phyloP scores from a whole-genome alignment of 2,888 invertebrate genomes.

The Pandemis cinnamomeana region DNA sequence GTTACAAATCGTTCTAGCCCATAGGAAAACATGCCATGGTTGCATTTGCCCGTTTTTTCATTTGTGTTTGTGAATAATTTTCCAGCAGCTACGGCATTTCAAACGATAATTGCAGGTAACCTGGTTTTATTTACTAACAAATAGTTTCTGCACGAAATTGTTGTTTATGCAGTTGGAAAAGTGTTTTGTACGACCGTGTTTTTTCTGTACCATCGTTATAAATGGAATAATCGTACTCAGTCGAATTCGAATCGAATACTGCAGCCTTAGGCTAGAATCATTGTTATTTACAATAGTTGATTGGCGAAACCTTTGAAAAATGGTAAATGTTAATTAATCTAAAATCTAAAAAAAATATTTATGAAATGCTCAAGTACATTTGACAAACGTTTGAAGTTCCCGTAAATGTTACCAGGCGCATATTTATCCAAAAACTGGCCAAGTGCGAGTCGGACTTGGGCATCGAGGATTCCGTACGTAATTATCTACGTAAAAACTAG shows the following conservation, averaged over 20 bases:
- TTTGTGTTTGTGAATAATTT: neutral
- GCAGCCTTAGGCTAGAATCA: neutral
- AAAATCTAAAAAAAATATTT: too few relatives aligned
- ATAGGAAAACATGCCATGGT: neutral
- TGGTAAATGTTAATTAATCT: too few relatives aligned
- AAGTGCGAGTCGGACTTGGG: too few relatives aligned
- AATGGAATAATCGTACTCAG: neutral
- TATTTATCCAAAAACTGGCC: too few relatives aligned
- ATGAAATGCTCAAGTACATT: too few relatives aligned
- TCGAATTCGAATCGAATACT: neutral
- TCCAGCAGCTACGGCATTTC: neutral
- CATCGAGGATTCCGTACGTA: too few relatives aligned
- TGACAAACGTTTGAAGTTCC: too few relatives aligned
- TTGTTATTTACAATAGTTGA: neutral
- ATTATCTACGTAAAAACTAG: too few relatives aligned
- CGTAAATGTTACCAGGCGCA: too few relatives aligned
- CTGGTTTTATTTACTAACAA: neutral
- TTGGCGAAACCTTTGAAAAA: neutral
- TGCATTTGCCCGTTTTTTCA: conserved; percentile 8
- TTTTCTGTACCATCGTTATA: neutral
- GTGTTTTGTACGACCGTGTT: neutral
- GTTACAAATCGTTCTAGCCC: neutral
- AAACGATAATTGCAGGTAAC: neutral
- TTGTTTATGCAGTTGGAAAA: neutral
- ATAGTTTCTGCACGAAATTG: neutral